phyloP scores from a whole-genome alignment of 2,113 vertebrate species.

The Crypturellus undulatus region DNA sequence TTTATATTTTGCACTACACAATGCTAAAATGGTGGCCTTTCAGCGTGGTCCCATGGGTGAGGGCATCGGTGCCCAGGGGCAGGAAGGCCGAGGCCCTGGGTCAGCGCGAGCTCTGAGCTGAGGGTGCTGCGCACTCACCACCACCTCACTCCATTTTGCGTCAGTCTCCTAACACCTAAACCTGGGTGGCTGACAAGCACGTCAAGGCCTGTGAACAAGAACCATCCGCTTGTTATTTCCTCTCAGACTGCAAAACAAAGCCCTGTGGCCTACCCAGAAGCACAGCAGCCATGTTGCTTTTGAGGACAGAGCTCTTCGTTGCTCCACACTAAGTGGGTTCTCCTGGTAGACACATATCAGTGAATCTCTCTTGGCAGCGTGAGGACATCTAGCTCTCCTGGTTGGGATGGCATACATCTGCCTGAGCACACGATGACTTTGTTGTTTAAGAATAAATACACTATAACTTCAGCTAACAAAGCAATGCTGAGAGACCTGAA shows the following conservation, averaged over 20 bases:
- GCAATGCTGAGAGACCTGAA: background rate
- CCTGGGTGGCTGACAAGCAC: background rate
- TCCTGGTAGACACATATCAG: background rate
- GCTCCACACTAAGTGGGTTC: accelerated
- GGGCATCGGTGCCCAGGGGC: background rate
- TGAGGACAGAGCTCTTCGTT: background rate
- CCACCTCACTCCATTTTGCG: background rate
- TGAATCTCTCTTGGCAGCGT: background rate
- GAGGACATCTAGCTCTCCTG: too few species aligned
- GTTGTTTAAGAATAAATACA: background rate
- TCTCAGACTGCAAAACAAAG: background rate
- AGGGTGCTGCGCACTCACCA: background rate
- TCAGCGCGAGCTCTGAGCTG: accelerated
- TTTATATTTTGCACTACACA: background rate
- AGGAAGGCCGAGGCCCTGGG: background rate
- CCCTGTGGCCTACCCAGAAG: too few species aligned
- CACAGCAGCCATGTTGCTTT: background rate
- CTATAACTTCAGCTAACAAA: background rate
- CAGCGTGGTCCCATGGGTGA: background rate
- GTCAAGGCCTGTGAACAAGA: background rate
- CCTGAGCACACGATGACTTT: background rate
- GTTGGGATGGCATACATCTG: too few species aligned
- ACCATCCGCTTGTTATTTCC: background rate
- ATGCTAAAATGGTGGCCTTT: background rate
- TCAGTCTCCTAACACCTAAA: background rate